phyloP scores from a whole-genome alignment of 1,140 invertebrate species.

The Camponotus vicinus region DNA sequence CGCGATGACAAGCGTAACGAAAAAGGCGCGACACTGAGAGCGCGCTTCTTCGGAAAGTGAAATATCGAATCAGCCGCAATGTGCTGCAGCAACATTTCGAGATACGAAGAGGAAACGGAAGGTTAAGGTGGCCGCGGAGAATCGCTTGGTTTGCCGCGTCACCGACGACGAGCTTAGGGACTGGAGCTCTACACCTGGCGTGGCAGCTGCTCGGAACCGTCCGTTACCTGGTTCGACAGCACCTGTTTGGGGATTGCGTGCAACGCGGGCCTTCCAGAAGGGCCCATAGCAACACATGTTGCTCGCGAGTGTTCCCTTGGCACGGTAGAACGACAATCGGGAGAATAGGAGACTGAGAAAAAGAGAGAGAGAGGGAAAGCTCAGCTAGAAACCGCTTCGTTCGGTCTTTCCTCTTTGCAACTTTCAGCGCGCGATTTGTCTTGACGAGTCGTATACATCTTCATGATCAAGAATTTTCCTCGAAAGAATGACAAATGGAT shows the following conservation, averaged over 20 bases:
- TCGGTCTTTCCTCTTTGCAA: not conserved
- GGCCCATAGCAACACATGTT: constrained; percentile 74
- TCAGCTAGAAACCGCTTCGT: not conserved
- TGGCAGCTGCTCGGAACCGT: constrained; percentile 83
- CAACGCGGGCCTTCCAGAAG: constrained; percentile 70
- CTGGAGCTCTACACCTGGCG: constrained; percentile 80
- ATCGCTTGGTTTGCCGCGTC: constrained; percentile 67
- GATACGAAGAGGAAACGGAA: constrained; percentile 53
- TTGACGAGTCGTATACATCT: not conserved
- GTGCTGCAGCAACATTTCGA: too few species aligned
- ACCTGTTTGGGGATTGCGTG: constrained; percentile 84
- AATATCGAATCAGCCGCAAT: too few species aligned
- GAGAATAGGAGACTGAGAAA: constrained; percentile 6
- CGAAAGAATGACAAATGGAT: too few species aligned
- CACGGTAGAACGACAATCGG: constrained; percentile 32
- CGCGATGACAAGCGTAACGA: too few species aligned
- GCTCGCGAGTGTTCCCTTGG: constrained; percentile 44
- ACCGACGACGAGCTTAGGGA: constrained; percentile 42
- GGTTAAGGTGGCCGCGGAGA: constrained; percentile 53
- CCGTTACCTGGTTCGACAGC: constrained; percentile 82
- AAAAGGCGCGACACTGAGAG: too few species aligned
- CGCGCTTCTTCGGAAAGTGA: too few species aligned
- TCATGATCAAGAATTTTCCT: not conserved
- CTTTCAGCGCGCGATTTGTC: not conserved
- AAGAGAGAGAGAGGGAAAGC: not conserved